Evolutionary conservation across 2,113 vertebrate genomes (phyloP).

Genomic region (Corythoichthys haematopterus): DNA sequence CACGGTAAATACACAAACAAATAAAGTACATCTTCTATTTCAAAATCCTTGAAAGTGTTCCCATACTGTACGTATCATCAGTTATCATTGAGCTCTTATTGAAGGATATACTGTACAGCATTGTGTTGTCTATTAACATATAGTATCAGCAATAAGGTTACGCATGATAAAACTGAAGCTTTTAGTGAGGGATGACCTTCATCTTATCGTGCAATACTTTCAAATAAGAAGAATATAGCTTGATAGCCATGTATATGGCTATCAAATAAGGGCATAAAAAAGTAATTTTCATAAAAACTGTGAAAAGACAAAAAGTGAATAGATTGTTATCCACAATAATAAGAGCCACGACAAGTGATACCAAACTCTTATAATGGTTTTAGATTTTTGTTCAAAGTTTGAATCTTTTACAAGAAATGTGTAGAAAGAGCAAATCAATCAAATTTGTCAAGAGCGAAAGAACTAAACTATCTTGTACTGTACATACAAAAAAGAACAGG

Average conservation of each 20-base stretch:
- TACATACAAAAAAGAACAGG: background rate
- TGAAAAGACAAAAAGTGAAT: background rate
- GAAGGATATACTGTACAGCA: background rate
- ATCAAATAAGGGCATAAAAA: background rate
- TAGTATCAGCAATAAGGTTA: background rate
- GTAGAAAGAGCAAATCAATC: background rate
- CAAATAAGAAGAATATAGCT: background rate
- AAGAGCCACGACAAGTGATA: background rate
- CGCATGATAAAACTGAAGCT: background rate
- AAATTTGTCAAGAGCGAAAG: background rate
- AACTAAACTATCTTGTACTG: background rate
- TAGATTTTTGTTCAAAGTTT: background rate
- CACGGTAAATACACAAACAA: background rate
- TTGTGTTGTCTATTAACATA: background rate
- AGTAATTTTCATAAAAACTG: background rate
- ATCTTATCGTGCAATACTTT: background rate
- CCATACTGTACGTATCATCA: background rate
- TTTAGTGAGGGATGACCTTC: conserved; percentile 4
- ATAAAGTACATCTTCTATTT: background rate
- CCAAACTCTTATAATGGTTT: background rate
- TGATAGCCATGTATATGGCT: background rate
- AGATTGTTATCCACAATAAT: background rate
- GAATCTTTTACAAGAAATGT: background rate
- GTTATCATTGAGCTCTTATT: background rate
- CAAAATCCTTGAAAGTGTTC: background rate